phyloP scores from a whole-genome alignment of 2,797 vertebrate species.

The Muscicapa striata region DNA sequence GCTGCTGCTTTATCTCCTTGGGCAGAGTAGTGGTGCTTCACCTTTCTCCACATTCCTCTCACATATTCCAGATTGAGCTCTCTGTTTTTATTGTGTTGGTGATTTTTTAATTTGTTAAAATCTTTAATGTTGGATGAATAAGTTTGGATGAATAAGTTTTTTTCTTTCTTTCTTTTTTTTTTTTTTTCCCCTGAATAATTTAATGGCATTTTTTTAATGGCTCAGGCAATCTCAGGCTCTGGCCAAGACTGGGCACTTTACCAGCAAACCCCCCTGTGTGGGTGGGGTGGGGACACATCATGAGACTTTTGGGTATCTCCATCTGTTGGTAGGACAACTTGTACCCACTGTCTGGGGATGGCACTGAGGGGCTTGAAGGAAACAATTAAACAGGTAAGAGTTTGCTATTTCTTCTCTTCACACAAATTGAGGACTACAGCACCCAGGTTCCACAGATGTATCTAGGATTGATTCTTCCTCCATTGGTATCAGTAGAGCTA shows the following conservation, averaged over 20 bases:
- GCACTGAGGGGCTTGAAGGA: slow-evolving; percentile 57
- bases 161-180: neutral
- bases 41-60: neutral
- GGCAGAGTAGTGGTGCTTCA: neutral
- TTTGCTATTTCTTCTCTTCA: neutral
- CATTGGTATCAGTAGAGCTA: neutral
- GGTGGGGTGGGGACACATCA: neutral
- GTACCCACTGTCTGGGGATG: slow-evolving; percentile 67
- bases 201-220: slow-evolving; percentile 14
- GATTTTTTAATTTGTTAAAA: neutral
- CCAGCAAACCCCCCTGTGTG: neutral
- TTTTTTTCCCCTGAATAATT: neutral
- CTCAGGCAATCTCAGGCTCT: neutral
- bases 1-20: neutral
- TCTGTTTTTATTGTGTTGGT: neutral
- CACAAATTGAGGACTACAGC: neutral
- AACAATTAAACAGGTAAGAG: slow-evolving; percentile 57
- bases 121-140: neutral
- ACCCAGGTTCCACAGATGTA: neutral
- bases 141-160: neutral
- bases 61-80: neutral
- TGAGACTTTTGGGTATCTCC: neutral
- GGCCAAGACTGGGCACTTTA: neutral
- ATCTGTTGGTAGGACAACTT: slow-evolving; percentile 63
- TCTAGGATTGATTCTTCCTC: neutral